phyloP scores from a whole-genome alignment of 2,113 vertebrate species.

The Sisor rabdophorus region DNA sequence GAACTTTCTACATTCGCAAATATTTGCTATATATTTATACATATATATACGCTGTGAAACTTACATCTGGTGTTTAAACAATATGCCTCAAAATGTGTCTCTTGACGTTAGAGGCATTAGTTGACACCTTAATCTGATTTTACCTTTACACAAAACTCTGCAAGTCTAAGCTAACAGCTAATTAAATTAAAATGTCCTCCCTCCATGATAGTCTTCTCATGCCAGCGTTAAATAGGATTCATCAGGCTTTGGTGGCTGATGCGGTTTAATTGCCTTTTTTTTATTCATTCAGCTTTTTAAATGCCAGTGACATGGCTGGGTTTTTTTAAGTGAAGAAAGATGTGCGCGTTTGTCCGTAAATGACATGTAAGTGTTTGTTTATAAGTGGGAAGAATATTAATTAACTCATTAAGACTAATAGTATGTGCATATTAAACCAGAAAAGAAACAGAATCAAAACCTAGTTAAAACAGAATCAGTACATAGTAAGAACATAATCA shows the following conservation, averaged over 20 bases:
- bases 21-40: neutral
- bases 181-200: too few relatives aligned
- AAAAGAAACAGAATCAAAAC: too few relatives aligned
- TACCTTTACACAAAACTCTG: neutral
- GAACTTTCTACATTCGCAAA: neutral
- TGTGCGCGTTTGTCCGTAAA: conserved; percentile 10
- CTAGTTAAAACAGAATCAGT: too few relatives aligned
- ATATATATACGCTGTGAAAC: neutral
- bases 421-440: too few relatives aligned
- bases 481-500: too few relatives aligned
- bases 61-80: neutral
- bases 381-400: too few relatives aligned
- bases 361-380: neutral
- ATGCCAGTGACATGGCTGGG: neutral
- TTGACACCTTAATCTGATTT: neutral
- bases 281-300: neutral
- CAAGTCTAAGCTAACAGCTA: neutral
- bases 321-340: neutral
- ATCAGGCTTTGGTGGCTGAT: neutral
- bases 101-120: neutral
- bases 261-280: neutral
- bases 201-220: neutral
- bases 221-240: neutral
- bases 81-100: neutral
- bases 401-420: too few relatives aligned